Evolutionary conservation across 2,888 invertebrate genomes (phyloP).

Genomic region (Aproaerema taeniolella): DNA sequence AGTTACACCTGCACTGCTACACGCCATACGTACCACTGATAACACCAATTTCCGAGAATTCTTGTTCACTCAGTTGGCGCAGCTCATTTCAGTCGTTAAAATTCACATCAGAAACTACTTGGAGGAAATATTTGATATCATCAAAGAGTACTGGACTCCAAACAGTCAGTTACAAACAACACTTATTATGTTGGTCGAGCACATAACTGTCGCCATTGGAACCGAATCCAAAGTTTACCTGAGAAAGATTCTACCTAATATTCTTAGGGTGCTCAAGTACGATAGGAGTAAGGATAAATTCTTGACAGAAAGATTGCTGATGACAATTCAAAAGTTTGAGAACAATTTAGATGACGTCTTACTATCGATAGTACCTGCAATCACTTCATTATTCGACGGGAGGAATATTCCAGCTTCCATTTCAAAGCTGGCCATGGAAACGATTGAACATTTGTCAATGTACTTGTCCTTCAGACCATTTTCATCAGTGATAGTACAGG

Average conservation of each 20-base stretch:
- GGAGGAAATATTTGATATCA: conserved; percentile 94
- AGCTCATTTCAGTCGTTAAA: conserved; percentile 95
- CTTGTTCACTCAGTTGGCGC: conserved; percentile 94
- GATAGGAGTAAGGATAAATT: conserved; percentile 91
- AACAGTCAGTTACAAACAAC: conserved; percentile 91
- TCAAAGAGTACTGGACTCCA: conserved; percentile 95
- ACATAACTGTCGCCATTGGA: conserved; percentile 95
- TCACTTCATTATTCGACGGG: conserved; percentile 93
- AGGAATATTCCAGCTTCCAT: conserved; percentile 88
- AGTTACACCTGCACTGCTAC: conserved; percentile 91
- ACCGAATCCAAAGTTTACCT: conserved; percentile 97
- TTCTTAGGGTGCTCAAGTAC: conserved; percentile 92
- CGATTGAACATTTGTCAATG: conserved; percentile 92
- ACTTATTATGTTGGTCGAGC: conserved; percentile 92
- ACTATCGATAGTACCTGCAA: conserved; percentile 94
- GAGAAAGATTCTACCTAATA: conserved; percentile 95
- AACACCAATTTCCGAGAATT: conserved; percentile 89
- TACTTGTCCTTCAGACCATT: conserved; percentile 94
- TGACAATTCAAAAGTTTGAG: conserved; percentile 94
- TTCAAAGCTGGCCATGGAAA: conserved; percentile 85
- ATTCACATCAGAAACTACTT: conserved; percentile 97
- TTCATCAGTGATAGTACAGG: conserved; percentile 95
- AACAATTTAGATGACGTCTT: conserved; percentile 97
- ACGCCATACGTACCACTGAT: conserved; percentile 93
- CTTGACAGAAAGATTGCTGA: conserved; percentile 89